Evolutionary conservation across 2,888 invertebrate species (phyloP), one percentile per base, ranked within the genome.

Genomic region (Hipparchia sbordonii): DNA sequence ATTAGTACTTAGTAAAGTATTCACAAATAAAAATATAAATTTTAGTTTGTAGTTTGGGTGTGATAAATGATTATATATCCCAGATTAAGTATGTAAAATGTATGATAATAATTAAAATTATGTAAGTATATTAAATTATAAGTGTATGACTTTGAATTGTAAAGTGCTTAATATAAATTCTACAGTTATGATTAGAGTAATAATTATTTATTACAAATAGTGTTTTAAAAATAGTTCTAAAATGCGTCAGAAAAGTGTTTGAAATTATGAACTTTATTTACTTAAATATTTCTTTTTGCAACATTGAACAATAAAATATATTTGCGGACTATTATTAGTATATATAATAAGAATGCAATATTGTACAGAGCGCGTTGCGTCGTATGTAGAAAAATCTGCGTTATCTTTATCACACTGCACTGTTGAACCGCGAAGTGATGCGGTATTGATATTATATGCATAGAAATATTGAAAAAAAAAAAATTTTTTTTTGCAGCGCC

Each of bases 11-110:
- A 23, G 23, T 23, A 23, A 23, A 48, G 12, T 13, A 13, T 56
- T 56, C 13, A 13, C 2, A 13, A n/a, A 56, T n/a, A 56, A 6
- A 56, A 56, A n/a, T 54, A 54, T 54, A 9, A 8, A 9, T 23
- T 57, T 57, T 57, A 56, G 13, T 23, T 23, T 7, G 6, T 23
- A 12, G 12, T 61, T 61, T 45, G 45, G 13, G 45, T 61, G 63
- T 63, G 63, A 63, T 48, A 62, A 13, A 63, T n/a, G 10, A 65
- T 56, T 8, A 65, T 52, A 52, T 65, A 9, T 65, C 12, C 51
- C 65, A 33, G 51, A 33, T 23, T 51, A n/a, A n/a, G n/a, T n/a
- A 5, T 63, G 13, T 13, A 48, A 63, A 9, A 48, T 10, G 10
- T 60, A 23, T 60, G 59, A 54, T 60, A 39, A 39, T 59, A 60